Percentiles rank a stretch among this genome's conserved stretches.
These are phyloP conservation scores for Pseudonaja textilis DNA, from an alignment of 2,113 vertebrate species.

Conservation along the genomic window DNA sequence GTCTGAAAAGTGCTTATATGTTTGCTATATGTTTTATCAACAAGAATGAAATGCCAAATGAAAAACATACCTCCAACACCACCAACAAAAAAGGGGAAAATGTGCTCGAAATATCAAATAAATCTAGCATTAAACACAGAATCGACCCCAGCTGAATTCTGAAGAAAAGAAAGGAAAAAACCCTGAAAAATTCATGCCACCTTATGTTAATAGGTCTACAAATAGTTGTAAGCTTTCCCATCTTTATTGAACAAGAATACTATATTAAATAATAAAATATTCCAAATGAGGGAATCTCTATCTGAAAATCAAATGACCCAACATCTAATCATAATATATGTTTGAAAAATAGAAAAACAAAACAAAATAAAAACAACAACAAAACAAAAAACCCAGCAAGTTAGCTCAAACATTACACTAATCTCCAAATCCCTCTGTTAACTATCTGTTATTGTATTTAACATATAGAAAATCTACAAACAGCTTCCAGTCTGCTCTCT, in stretches of 20 bases:
- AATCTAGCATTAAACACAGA: neutral
- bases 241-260: neutral
- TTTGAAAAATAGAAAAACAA: too few species aligned
- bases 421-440: too few species aligned
- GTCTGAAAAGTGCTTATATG: too few species aligned
- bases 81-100: neutral
- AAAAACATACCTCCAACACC: neutral
- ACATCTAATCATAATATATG: too few species aligned
- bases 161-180: neutral
- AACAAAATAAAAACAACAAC: too few species aligned
- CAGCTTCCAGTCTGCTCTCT: too few species aligned
- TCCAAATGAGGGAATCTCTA: neutral
- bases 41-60: neutral
- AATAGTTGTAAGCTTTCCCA: neutral
- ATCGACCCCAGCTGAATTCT: neutral
- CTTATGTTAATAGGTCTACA: neutral
- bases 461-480: too few species aligned
- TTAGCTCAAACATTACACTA: too few species aligned
- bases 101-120: neutral
- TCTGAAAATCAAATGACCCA: too few species aligned
- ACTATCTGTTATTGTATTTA: too few species aligned
- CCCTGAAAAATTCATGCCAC: too few species aligned
- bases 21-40: neutral
- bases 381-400: too few species aligned
- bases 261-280: neutral